phyloP scores from a whole-genome alignment of 2,797 vertebrate genomes.

The Coranthus polyacanthus region DNA sequence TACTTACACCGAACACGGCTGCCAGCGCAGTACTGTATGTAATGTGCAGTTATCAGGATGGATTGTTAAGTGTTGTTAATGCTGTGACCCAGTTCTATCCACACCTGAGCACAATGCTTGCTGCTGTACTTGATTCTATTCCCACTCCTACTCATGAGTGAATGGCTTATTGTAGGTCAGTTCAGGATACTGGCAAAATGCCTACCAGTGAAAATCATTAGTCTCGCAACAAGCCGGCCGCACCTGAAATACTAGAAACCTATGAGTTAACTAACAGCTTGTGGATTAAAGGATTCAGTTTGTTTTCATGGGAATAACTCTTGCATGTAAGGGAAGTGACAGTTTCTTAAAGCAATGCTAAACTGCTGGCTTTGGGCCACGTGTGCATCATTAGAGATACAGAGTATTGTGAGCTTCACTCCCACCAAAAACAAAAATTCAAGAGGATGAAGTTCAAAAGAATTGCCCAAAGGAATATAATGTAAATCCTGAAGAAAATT shows the following conservation, averaged over 20 bases:
- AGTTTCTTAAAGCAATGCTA: conserved; percentile 60
- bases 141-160: conserved; percentile 9
- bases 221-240: conserved; percentile 13
- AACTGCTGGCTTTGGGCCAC: conserved; percentile 58
- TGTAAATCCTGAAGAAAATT: conserved; percentile 48
- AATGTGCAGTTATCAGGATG: not conserved
- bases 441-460: conserved; percentile 64
- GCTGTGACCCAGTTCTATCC: conserved; percentile 42
- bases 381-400: conserved; percentile 71
- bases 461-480: conserved; percentile 39
- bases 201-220: conserved; percentile 26
- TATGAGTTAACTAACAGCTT: conserved; percentile 17
- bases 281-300: conserved; percentile 41
- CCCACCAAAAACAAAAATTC: conserved; percentile 56
- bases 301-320: conserved; percentile 13
- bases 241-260: conserved; percentile 27
- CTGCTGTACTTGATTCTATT: conserved; percentile 24
- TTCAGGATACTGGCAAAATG: conserved; percentile 30
- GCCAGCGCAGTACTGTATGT: not conserved
- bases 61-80: conserved; percentile 2
- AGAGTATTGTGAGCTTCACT: conserved; percentile 40
- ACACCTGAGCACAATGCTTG: conserved; percentile 27
- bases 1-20: not conserved
- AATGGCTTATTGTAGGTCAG: conserved; percentile 41
- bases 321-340: conserved; percentile 54